Evolutionary conservation across 2,888 invertebrate genomes (phyloP).

Genomic region (Mechanitis messenoides): DNA sequence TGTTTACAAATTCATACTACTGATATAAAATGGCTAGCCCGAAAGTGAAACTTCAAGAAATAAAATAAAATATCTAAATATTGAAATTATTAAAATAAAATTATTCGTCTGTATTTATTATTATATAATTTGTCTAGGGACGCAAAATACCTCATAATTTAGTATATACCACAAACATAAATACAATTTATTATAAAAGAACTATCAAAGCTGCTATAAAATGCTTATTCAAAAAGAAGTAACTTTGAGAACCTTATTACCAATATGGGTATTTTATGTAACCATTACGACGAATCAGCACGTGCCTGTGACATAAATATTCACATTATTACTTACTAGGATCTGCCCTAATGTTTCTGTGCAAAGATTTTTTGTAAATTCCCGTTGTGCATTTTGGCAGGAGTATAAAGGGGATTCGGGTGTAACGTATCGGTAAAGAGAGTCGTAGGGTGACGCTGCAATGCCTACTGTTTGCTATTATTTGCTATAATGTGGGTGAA

Average conservation of each 20-base stretch:
- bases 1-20: too few relatives aligned
- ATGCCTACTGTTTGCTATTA: slow-evolving; percentile 72
- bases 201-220: slow-evolving; percentile 29
- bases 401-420: slow-evolving; percentile 60
- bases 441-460: slow-evolving; percentile 56
- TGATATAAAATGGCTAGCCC: too few relatives aligned
- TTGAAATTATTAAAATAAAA: background rate
- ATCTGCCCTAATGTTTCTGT: slow-evolving; percentile 49
- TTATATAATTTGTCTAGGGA: background rate
- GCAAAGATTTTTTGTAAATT: slow-evolving; percentile 58
- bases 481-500: slow-evolving; percentile 74
- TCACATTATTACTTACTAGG: slow-evolving; percentile 63
- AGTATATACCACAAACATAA: slow-evolving; percentile 17
- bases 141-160: background rate
- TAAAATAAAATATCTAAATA: too few relatives aligned
- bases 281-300: slow-evolving; percentile 66
- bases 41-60: too few relatives aligned
- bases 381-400: slow-evolving; percentile 68
- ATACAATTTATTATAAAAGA: slow-evolving; percentile 13
- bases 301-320: slow-evolving; percentile 72
- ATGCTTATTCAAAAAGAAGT: slow-evolving; percentile 37
- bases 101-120: slow-evolving; percentile 4
- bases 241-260: slow-evolving; percentile 53
- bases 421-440: slow-evolving; percentile 65
- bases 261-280: slow-evolving; percentile 69